These are phyloP conservation scores for Hippoglossus hippoglossus DNA, from an alignment of 2,797 vertebrate genomes.

Conservation along the genomic window DNA sequence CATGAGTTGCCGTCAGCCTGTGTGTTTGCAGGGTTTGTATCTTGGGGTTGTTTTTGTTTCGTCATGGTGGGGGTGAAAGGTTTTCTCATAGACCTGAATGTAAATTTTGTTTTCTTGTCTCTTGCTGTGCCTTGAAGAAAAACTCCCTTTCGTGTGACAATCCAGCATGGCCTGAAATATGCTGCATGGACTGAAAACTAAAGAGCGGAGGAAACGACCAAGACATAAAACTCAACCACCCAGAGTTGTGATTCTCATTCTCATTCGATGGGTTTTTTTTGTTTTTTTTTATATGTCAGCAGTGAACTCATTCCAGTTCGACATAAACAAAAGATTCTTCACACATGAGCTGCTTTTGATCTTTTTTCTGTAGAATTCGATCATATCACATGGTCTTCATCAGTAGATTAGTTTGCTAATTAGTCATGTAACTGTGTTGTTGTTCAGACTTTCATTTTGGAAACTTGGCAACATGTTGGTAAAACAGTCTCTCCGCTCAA, in stretches of 20 bases:
- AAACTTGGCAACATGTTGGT: background rate
- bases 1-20: slow-evolving; percentile 36
- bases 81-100: slow-evolving; percentile 73
- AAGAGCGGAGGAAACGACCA: slow-evolving; percentile 53
- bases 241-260: slow-evolving; percentile 18
- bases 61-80: slow-evolving; percentile 13
- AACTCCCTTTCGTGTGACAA: slow-evolving; percentile 79
- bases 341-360: background rate
- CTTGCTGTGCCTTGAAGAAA: slow-evolving; percentile 86
- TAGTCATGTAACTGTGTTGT: background rate
- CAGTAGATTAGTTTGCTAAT: slow-evolving; percentile 1
- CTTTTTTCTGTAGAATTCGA: background rate
- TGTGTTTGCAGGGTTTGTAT: slow-evolving; percentile 60
- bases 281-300: background rate
- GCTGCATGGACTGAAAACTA: slow-evolving; percentile 81
- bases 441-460: background rate
- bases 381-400: slow-evolving; percentile 2
- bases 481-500: background rate
- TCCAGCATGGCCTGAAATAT: slow-evolving; percentile 87
- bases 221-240: slow-evolving; percentile 40
- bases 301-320: slow-evolving; percentile 8
- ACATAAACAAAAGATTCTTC: slow-evolving; percentile 17
- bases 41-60: slow-evolving; percentile 32
- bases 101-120: slow-evolving; percentile 72
- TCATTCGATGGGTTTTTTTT: background rate